Evolutionary conservation across 2,888 invertebrate species (phyloP).

Genomic region (Danaus chrysippus): DNA sequence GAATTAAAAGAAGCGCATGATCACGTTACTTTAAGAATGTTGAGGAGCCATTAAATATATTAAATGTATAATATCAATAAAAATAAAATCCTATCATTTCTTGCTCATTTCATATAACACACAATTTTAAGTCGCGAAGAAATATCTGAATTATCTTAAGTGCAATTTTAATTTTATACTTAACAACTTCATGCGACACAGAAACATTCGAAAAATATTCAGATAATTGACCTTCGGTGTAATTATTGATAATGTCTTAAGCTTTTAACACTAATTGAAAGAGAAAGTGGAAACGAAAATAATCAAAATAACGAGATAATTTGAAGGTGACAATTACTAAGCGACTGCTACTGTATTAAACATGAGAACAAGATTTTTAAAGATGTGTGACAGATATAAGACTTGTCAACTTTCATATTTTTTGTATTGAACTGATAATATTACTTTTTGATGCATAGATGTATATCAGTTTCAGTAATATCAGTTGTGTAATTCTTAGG

Average conservation of each 20-base stretch:
- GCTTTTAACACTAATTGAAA: slow-evolving; percentile 19
- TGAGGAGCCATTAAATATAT: no score
- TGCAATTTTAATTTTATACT: neutral
- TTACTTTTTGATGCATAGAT: no score
- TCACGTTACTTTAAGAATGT: no score
- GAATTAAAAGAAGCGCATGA: no score
- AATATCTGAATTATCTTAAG: neutral
- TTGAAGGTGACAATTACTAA: slow-evolving; percentile 20
- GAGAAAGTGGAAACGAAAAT: slow-evolving; percentile 25
- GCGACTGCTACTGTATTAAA: slow-evolving; percentile 19
- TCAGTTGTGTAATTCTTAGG: no score
- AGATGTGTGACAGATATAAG: no score
- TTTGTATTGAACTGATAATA: no score
- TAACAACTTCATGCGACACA: slow-evolving; percentile 7
- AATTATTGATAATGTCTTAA: slow-evolving; percentile 12
- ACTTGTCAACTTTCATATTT: no score
- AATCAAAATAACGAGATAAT: slow-evolving; percentile 24
- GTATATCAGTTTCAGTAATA: no score
- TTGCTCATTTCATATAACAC: no score
- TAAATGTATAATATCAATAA: no score
- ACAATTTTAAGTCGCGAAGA: neutral
- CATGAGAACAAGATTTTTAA: neutral
- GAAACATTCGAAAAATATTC: neutral
- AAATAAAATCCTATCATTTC: no score
- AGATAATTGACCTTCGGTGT: slow-evolving; percentile 18